phyloP scores from a whole-genome alignment of 2,797 vertebrate genomes.

The Pipistrellus nathusii region DNA sequence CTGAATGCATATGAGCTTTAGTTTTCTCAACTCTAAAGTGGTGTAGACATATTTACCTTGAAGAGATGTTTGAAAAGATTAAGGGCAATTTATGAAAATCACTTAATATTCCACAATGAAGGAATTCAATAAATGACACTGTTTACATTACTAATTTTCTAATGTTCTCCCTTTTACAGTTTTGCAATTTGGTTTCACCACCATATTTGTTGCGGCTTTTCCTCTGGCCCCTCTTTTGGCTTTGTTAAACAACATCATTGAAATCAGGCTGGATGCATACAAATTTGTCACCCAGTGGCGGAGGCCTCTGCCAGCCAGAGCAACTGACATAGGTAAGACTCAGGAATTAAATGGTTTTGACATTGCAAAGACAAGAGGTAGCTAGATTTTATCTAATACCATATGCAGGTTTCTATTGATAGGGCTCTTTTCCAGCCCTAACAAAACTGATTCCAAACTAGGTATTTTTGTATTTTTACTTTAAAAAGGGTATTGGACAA shows the following conservation, averaged over 20 bases:
- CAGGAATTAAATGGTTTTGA: not conserved
- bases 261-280: conserved; percentile 98
- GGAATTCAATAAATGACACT: not conserved
- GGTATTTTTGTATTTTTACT: not conserved
- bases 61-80: not conserved
- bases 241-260: conserved; percentile 99
- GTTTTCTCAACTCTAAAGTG: not conserved
- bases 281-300: conserved; percentile 99
- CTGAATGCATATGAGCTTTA: not conserved
- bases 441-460: not conserved
- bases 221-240: conserved; percentile 97
- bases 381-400: not conserved
- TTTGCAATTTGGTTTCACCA: conserved; percentile 99
- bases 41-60: not conserved
- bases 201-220: conserved; percentile 99
- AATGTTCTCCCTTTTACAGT: conserved; percentile 86
- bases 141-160: not conserved
- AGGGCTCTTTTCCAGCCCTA: not conserved
- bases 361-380: not conserved
- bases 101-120: not conserved
- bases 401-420: not conserved
- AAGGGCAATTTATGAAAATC: not conserved
- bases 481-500: not conserved
- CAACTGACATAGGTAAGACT: conserved; percentile 96
- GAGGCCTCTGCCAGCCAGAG: conserved; percentile 97